Base-by-base conservation (phyloP, 2,113 vertebrate species). In the Myotis lucifugus region DNA sequence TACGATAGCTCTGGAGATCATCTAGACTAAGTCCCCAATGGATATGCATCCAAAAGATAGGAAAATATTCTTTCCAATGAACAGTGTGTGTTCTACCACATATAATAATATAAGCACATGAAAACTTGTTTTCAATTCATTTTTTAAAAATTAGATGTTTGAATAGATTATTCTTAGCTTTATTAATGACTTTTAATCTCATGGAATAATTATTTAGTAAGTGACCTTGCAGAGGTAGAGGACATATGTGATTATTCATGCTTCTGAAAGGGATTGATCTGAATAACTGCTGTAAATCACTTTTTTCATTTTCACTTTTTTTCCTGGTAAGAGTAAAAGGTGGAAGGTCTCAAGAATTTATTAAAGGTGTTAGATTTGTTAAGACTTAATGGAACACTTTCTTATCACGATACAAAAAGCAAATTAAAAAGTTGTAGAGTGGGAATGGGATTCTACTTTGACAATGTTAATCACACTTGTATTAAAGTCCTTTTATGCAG, bases 231-330 rank as follows among this genome's bases (percentile, higher is more conserved):
- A 95, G 54, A 96, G 93, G 95, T 97, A 96, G 90, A 95, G 92
- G 97, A 87, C 74, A 94, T 64, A 46, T 54, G 77, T 98, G 95
- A 97, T 97, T 93, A 93, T 84, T 97, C 87, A 94, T 82, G 92
- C 69, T 94, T n/a, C 64, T 96, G 85, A 96, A 56, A 98, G 52
- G 76, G 82, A 96, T 97, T 98, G 92, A 96, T 96, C 64, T 77
- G 56, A 84, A 78, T 91, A 90, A 86, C 90, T 91, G 91, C 46
- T 48, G 18, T 64, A 89, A 90, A 61, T 85, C 18, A 69, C 17
- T n/a, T 76, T 19, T 12, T 48, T 66, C 46, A 54, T 93, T 97
- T 97, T 52, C 77, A 90, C 85, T 97, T 91, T 72, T 95, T 91
- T 96, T 97, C 46, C 89, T 85, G 23, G 91, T 97, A 94, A 93